phyloP scores from a whole-genome alignment of 1,140 invertebrate species.

The Cyrtorhinus lividipennis region DNA sequence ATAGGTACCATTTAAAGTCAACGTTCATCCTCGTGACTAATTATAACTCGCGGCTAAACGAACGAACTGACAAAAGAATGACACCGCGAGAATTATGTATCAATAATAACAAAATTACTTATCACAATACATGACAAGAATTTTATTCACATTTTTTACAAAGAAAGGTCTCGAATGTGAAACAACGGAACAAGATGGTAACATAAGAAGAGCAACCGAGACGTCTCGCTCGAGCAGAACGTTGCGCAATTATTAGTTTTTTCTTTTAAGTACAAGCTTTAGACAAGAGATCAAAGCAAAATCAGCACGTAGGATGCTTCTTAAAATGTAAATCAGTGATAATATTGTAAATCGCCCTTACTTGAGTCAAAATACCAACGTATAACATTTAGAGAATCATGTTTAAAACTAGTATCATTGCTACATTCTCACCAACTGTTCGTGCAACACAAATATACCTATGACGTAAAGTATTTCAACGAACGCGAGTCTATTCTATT shows the following conservation, averaged over 20 bases:
- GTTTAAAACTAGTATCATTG: background rate
- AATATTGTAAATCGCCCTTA: background rate
- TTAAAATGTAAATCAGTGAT: too few species aligned
- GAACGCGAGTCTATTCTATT: background rate
- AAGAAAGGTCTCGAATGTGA: background rate
- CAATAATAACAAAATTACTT: too few species aligned
- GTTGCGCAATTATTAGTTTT: too few species aligned
- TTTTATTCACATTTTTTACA: background rate
- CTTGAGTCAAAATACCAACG: background rate
- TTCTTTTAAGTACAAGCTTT: background rate
- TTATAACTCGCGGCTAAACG: too few species aligned
- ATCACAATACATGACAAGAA: background rate
- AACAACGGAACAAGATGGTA: background rate
- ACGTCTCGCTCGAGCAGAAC: too few species aligned
- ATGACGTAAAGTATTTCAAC: background rate
- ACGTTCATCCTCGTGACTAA: too few species aligned
- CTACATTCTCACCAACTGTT: background rate
- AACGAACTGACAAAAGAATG: too few species aligned
- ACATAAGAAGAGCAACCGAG: background rate
- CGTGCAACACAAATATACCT: background rate
- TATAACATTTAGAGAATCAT: background rate
- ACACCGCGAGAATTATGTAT: too few species aligned
- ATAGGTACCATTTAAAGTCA: too few species aligned
- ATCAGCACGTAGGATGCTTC: too few species aligned
- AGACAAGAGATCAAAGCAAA: background rate